Evolutionary conservation across 2,888 invertebrate species (phyloP).

Genomic region (Empis livida): DNA sequence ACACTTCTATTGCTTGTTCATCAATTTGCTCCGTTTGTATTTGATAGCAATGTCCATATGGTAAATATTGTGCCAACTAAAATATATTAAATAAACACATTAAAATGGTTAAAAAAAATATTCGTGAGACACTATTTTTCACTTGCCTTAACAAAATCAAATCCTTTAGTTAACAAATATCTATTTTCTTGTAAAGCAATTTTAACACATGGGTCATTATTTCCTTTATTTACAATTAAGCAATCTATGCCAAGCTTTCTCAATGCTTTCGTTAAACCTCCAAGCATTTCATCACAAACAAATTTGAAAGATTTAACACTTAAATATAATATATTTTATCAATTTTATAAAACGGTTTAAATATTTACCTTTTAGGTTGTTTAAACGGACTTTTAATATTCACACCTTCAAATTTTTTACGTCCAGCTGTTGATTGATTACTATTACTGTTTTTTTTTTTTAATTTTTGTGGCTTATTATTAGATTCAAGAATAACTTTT

Average conservation of each 20-base stretch:
- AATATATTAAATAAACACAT: no score
- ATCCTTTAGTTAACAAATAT: slow-evolving; percentile 43
- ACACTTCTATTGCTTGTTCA: slow-evolving; percentile 53
- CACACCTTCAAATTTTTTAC: neutral
- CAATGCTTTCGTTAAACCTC: slow-evolving; percentile 46
- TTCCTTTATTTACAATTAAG: slow-evolving; percentile 34
- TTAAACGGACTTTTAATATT: neutral
- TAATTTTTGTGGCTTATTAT: slow-evolving; percentile 15
- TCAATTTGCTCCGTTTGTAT: slow-evolving; percentile 41
- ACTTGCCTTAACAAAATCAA: slow-evolving; percentile 34
- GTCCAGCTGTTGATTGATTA: neutral
- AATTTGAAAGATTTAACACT: slow-evolving; percentile 26
- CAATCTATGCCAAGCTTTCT: slow-evolving; percentile 51
- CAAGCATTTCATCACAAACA: slow-evolving; percentile 48
- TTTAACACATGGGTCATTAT: slow-evolving; percentile 40
- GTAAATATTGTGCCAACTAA: slow-evolving; percentile 20
- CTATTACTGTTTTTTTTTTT: slow-evolving; percentile 10
- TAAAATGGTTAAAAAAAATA: slow-evolving; percentile 4
- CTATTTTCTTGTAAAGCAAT: slow-evolving; percentile 40
- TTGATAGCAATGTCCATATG: slow-evolving; percentile 32
- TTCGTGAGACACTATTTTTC: no score
- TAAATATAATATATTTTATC: neutral
- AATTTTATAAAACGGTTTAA: neutral
- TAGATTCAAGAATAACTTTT: slow-evolving; percentile 11
- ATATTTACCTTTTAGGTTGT: neutral